Percentiles rank a stretch among this genome's conserved stretches.
Evolutionary conservation across 2,888 invertebrate genomes (phyloP).

Genomic region (Ormyrus rosae): DNA sequence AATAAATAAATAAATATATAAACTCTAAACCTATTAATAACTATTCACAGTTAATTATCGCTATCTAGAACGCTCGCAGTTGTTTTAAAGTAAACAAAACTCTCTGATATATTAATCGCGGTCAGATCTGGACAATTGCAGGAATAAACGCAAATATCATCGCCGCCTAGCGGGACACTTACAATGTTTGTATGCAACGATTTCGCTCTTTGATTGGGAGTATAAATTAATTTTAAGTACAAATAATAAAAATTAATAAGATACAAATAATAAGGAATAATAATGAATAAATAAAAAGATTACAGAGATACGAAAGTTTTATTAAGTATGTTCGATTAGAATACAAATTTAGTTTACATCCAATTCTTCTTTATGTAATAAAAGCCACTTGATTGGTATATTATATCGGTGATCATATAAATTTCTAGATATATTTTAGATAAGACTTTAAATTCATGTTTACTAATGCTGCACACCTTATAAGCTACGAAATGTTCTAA

Average conservation of each 20-base stretch:
- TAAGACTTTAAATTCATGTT: background rate
- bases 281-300: background rate
- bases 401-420: background rate
- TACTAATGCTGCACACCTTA: background rate
- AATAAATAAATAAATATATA: no score
- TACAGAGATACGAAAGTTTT: background rate
- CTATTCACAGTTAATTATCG: background rate
- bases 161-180: background rate
- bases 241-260: background rate
- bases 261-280: background rate
- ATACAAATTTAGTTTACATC: slow-evolving; percentile 8
- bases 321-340: background rate
- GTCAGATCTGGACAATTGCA: background rate
- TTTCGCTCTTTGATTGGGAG: background rate
- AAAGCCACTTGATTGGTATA: slow-evolving; percentile 4
- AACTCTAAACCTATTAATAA: background rate
- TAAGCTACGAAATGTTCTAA: slow-evolving; percentile 7
- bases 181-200: background rate
- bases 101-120: background rate
- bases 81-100: background rate
- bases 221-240: no score
- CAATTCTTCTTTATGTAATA: slow-evolving; percentile 11
- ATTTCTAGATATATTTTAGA: background rate
- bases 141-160: background rate
- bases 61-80: background rate